A percentile compares a stretch with the other conserved stretches of the same genome.
phyloP scores from a whole-genome alignment of 1,140 invertebrate species.

The Varroa destructor region DNA sequence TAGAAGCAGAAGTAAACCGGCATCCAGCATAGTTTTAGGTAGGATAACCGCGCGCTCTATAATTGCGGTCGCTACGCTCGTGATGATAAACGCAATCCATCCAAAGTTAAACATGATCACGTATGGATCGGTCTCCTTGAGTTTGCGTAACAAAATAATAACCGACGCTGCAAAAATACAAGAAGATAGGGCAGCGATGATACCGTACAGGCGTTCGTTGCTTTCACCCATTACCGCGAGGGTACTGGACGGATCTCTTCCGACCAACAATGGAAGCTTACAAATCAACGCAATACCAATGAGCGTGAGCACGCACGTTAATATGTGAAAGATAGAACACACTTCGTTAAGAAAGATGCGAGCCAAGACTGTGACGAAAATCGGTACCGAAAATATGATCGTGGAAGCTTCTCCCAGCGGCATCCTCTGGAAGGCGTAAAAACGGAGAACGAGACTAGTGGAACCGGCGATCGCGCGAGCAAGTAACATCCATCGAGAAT shows the following conservation, averaged over 20 bases:
- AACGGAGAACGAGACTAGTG: constrained; percentile 65
- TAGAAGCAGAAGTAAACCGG: constrained; percentile 50
- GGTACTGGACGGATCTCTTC: constrained; percentile 27
- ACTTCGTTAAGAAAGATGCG: constrained; percentile 59
- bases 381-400: constrained; percentile 72
- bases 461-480: constrained; percentile 64
- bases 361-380: constrained; percentile 80
- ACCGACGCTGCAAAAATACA: constrained; percentile 66
- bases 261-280: constrained; percentile 44
- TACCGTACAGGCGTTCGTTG: constrained; percentile 50
- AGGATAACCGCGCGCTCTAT: constrained; percentile 61
- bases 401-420: constrained; percentile 73
- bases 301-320: constrained; percentile 64
- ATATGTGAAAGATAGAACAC: constrained; percentile 51
- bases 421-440: constrained; percentile 75
- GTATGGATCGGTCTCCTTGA: constrained; percentile 72
- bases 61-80: constrained; percentile 55
- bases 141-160: constrained; percentile 62
- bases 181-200: constrained; percentile 56
- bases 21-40: constrained; percentile 60
- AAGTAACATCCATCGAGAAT: constrained; percentile 46
- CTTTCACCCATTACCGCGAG: constrained; percentile 39
- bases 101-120: constrained; percentile 80
- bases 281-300: constrained; percentile 71
- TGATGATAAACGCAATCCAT: constrained; percentile 62